Conservation (phyloP, 2,797 vertebrate genomes). For the Muscicapa striata region DNA sequence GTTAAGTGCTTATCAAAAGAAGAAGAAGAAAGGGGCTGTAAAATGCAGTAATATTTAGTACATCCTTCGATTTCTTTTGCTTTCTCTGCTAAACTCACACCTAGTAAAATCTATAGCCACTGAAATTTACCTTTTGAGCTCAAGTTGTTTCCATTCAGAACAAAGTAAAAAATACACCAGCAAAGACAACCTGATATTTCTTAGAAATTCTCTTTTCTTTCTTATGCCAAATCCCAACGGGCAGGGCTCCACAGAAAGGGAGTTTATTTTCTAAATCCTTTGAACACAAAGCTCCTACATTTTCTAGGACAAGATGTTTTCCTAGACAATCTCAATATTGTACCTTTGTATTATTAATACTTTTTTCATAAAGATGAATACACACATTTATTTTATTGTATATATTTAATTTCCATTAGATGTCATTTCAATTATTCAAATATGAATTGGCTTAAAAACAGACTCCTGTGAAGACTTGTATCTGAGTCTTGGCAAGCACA, state of each 20-base stretch:
- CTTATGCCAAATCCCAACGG: constrained; percentile 71
- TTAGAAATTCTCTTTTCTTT: constrained; percentile 74
- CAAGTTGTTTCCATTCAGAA: constrained; percentile 73
- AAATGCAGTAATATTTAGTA: constrained; percentile 41
- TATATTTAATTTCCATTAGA: constrained; percentile 28
- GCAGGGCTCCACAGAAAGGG: constrained; percentile 57
- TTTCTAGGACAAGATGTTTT: constrained; percentile 71
- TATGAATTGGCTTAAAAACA: constrained; percentile 12
- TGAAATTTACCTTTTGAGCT: constrained; percentile 72
- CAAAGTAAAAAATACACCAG: constrained; percentile 66
- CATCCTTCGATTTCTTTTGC: constrained; percentile 14
- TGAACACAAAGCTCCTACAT: constrained; percentile 70
- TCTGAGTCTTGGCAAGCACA: constrained; percentile 12
- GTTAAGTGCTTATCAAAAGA: constrained; percentile 56
- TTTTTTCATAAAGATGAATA: constrained; percentile 25
- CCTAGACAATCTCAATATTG: constrained; percentile 60
- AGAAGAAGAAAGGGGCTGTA: constrained; percentile 56
- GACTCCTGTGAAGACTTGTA: not conserved
- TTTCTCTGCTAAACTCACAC: constrained; percentile 54
- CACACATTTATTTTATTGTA: not conserved
- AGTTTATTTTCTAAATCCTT: constrained; percentile 77
- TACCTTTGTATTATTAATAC: constrained; percentile 55
- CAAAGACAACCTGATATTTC: constrained; percentile 71
- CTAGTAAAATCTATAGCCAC: constrained; percentile 71
- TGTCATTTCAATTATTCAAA: constrained; percentile 40